phyloP scores from a whole-genome alignment of 2,113 vertebrate species.

The Capreolus pygargus region DNA sequence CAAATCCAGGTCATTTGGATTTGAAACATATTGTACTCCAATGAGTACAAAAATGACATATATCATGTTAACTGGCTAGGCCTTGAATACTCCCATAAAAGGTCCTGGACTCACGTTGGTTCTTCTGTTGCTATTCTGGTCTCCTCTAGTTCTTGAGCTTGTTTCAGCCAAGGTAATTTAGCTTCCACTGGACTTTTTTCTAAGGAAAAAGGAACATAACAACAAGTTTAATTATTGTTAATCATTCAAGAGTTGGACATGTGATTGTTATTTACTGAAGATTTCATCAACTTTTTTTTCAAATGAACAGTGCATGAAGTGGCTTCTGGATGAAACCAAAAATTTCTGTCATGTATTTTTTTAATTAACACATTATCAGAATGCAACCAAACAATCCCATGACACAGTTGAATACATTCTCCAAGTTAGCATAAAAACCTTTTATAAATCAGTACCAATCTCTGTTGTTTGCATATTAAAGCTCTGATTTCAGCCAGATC shows the following conservation, averaged over 20 bases:
- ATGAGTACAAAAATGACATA: conserved; percentile 45
- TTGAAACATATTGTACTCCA: conserved; percentile 30
- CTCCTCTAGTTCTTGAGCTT: conserved; percentile 93
- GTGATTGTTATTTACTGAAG: neutral
- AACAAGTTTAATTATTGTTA: neutral
- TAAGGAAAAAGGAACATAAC: conserved; percentile 67
- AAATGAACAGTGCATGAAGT: neutral
- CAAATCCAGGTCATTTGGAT: conserved; percentile 51
- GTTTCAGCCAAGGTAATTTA: conserved; percentile 91
- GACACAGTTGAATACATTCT: neutral
- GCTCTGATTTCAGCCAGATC: neutral
- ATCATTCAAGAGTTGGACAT: neutral
- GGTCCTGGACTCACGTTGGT: conserved; percentile 87
- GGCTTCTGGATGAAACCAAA: conserved; percentile 18
- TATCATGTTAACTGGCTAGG: conserved; percentile 37
- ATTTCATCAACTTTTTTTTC: neutral
- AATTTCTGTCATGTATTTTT: neutral
- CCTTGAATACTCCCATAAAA: neutral
- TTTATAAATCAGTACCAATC: neutral
- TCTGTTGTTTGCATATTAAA: neutral
- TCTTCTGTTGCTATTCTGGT: conserved; percentile 85
- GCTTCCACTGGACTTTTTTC: conserved; percentile 92
- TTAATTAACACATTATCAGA: conserved; percentile 5
- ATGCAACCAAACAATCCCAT: neutral
- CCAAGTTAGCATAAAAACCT: neutral